Percentiles rank a stretch among this genome's conserved stretches.
These are phyloP conservation scores for Clarias fuscus DNA, from an alignment of 2,797 vertebrate species.

Conservation along the genomic window DNA sequence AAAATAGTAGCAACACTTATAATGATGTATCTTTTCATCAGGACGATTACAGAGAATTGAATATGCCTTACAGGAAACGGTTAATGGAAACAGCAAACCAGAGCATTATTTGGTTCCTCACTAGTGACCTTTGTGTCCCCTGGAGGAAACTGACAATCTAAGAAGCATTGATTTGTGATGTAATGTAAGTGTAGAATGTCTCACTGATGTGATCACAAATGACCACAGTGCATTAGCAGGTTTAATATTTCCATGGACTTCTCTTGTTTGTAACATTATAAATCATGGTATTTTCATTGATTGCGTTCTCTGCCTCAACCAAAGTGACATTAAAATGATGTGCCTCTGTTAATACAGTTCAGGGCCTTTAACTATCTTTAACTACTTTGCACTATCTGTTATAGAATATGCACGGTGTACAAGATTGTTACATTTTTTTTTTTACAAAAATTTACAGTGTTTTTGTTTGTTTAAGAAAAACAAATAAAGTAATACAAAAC, in stretches of 20 bases:
- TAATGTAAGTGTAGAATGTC: constrained; percentile 37
- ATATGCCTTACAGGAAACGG: not conserved
- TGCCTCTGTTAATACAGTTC: constrained; percentile 42
- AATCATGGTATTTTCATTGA: constrained; percentile 39
- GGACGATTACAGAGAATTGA: not conserved
- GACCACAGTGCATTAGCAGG: constrained; percentile 43
- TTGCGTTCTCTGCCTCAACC: constrained; percentile 45
- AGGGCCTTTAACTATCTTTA: constrained; percentile 17
- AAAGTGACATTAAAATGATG: constrained; percentile 43
- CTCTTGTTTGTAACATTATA: constrained; percentile 41
- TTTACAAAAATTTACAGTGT: not conserved
- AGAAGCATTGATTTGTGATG: constrained; percentile 36
- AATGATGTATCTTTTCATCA: not conserved
- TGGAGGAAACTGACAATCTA: constrained; percentile 28
- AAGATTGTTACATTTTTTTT: not conserved
- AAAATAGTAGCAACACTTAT: not conserved
- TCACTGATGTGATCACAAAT: constrained; percentile 35
- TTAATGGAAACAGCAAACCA: constrained; percentile 11
- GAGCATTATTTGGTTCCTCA: constrained; percentile 1
- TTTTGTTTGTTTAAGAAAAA: constrained; percentile 10
- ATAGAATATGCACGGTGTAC: constrained; percentile 25
- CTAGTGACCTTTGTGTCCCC: constrained; percentile 19
- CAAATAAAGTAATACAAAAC: constrained; percentile 12
- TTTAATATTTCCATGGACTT: constrained; percentile 39
- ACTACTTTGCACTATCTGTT: constrained; percentile 16